Percentiles rank a stretch among this genome's conserved stretches.
These are phyloP conservation scores for Passer domesticus DNA, from an alignment of 2,113 vertebrate genomes.

Conservation along the genomic window DNA sequence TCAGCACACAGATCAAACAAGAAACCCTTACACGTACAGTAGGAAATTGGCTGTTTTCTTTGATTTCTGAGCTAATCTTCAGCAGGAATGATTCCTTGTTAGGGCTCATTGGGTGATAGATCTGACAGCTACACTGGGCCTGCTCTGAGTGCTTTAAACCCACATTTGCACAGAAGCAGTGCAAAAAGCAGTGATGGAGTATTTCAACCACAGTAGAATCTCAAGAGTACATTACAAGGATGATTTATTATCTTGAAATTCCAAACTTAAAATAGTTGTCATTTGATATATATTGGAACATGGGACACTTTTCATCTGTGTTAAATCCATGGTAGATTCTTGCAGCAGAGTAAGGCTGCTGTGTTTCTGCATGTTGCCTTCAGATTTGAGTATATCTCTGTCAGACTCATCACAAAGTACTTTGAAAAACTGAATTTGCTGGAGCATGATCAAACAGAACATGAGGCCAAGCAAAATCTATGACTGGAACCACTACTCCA, in stretches of 20 bases:
- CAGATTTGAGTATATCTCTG: not conserved
- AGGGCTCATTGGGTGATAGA: not conserved
- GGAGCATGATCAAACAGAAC: not conserved
- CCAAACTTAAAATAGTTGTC: not conserved
- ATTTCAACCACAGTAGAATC: not conserved
- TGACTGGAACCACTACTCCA: not conserved
- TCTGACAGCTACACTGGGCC: not conserved
- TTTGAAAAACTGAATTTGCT: not conserved
- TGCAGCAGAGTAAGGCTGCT: not conserved
- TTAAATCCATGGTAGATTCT: not conserved
- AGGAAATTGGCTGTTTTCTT: not conserved
- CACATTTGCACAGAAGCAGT: not conserved
- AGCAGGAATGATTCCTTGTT: not conserved
- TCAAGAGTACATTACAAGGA: not conserved
- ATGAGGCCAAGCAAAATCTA: not conserved
- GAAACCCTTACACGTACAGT: not conserved
- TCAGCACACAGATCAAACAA: not conserved
- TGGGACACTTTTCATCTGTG: not conserved
- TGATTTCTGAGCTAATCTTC: conserved; percentile 1
- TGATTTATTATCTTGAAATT: not conserved
- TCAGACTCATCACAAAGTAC: not conserved
- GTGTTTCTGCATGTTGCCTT: not conserved
- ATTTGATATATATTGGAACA: not conserved
- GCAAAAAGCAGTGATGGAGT: not conserved
- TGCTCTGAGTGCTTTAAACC: not conserved